phyloP scores from a whole-genome alignment of 2,888 invertebrate genomes.

The Papilio elwesi region DNA sequence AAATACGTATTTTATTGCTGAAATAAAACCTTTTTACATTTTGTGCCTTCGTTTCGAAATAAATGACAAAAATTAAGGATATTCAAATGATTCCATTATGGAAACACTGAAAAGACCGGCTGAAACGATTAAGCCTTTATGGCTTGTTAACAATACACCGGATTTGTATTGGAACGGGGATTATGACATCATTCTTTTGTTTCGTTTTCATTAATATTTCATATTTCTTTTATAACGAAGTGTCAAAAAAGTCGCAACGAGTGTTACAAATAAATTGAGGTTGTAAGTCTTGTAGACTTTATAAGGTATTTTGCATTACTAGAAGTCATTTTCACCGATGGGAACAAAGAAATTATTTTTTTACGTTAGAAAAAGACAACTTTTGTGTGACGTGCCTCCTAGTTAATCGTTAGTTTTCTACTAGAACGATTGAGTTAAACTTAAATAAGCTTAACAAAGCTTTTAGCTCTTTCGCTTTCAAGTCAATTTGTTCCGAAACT shows the following conservation, averaged over 20 bases:
- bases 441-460: neutral
- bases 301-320: no score
- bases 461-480: neutral
- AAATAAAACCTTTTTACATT: neutral
- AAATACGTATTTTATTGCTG: neutral
- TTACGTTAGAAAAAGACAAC: no score
- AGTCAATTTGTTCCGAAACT: conserved; percentile 12
- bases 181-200: conserved; percentile 18
- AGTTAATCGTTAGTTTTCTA: no score
- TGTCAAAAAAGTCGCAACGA: neutral
- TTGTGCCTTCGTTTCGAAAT: neutral
- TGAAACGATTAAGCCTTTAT: conserved; percentile 31
- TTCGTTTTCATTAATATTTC: conserved; percentile 25
- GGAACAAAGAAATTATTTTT: neutral
- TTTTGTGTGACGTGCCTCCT: no score
- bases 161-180: conserved; percentile 24
- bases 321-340: neutral
- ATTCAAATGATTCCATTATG: conserved; percentile 17
- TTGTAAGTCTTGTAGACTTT: neutral
- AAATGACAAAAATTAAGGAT: conserved; percentile 19
- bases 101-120: conserved; percentile 15
- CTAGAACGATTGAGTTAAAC: neutral
- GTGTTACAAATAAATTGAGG: neutral
- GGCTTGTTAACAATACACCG: conserved; percentile 28
- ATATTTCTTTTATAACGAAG: conserved; percentile 8